Evolutionary conservation across 2,888 invertebrate species (phyloP).

Genomic region (Drosophila subsilvestris): DNA sequence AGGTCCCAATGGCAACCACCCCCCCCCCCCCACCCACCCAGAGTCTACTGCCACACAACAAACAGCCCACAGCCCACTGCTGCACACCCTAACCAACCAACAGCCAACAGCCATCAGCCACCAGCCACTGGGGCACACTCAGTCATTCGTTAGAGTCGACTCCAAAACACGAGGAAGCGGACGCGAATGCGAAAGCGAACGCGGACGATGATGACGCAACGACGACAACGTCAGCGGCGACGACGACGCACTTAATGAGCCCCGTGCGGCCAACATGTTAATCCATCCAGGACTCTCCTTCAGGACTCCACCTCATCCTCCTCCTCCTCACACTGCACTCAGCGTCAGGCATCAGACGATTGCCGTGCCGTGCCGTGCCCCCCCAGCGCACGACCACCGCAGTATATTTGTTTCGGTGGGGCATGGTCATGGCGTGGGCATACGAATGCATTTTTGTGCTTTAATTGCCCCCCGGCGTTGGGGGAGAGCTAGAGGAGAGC

Average conservation of each 20-base stretch:
- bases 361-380: slow-evolving; percentile 6
- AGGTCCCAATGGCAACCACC: slow-evolving; percentile 7
- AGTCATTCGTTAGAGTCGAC: slow-evolving; percentile 59
- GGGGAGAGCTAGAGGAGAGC: background rate
- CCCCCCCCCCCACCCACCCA: background rate
- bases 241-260: slow-evolving; percentile 66
- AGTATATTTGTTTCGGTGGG: slow-evolving; percentile 57
- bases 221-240: slow-evolving; percentile 34
- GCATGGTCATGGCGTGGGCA: slow-evolving; percentile 13
- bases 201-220: background rate
- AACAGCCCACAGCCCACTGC: background rate
- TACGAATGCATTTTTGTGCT: slow-evolving; percentile 60
- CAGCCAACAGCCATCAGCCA: slow-evolving; percentile 11
- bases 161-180: slow-evolving; percentile 4
- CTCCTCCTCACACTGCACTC: slow-evolving; percentile 6
- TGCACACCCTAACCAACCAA: no score
- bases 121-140: slow-evolving; percentile 52
- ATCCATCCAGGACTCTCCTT: slow-evolving; percentile 48
- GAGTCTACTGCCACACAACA: no score
- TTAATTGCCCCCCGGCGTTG: slow-evolving; percentile 68
- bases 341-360: slow-evolving; percentile 35
- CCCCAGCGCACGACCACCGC: slow-evolving; percentile 6
- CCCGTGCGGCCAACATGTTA: slow-evolving; percentile 75
- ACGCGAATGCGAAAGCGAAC: background rate
- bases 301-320: slow-evolving; percentile 8